These are phyloP conservation scores for Coturnix japonica DNA, from an alignment of 2,113 vertebrate genomes.

Conservation along the genomic window DNA sequence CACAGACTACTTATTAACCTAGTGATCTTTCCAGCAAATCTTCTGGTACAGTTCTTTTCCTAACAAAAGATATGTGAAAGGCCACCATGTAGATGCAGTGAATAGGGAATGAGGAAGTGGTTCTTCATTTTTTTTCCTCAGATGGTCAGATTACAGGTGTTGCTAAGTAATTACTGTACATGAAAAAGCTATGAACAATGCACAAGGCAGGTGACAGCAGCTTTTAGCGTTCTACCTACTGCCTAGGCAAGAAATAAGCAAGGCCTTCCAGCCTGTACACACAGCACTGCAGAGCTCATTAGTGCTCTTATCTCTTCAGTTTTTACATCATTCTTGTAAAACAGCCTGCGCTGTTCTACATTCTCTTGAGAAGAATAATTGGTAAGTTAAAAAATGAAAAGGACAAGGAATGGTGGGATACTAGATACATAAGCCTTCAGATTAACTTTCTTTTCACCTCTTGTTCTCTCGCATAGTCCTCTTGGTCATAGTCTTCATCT, in stretches of 20 bases:
- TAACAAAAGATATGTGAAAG: background rate
- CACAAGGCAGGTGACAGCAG: background rate
- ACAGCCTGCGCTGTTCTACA: background rate
- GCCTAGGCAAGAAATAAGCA: background rate
- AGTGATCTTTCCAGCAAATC: background rate
- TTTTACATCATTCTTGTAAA: background rate
- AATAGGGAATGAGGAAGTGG: background rate
- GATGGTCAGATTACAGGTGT: background rate
- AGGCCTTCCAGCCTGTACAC: background rate
- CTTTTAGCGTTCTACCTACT: background rate
- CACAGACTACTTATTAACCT: background rate
- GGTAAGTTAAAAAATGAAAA: background rate
- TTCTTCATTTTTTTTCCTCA: background rate
- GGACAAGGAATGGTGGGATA: background rate
- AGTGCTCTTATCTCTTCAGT: background rate
- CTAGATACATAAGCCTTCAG: background rate
- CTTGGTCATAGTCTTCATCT: slow-evolving; percentile 81
- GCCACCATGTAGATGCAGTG: rapidly evolving
- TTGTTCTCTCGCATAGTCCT: slow-evolving; percentile 83
- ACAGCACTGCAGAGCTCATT: background rate
- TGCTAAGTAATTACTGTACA: background rate
- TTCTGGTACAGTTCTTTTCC: no score
- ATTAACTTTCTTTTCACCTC: slow-evolving; percentile 70
- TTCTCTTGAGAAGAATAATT: no score
- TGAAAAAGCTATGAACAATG: background rate